These are phyloP conservation scores for Gymnocypris eckloni DNA, from an alignment of 2,797 vertebrate species.

Conservation along the genomic window DNA sequence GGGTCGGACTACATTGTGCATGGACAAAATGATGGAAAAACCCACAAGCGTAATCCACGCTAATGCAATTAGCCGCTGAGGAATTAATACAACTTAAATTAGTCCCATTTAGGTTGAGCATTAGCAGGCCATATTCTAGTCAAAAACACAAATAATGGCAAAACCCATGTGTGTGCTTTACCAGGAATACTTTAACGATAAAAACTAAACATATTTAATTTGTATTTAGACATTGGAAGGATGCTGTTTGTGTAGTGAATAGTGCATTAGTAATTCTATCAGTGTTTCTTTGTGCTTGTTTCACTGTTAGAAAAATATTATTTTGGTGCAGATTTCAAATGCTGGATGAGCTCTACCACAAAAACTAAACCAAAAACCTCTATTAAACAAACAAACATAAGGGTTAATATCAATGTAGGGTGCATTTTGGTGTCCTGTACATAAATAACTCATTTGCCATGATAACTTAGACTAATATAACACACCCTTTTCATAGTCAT, in stretches of 20 bases:
- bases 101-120: slow-evolving; percentile 46
- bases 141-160: neutral
- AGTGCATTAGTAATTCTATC: neutral
- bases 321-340: neutral
- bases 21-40: slow-evolving; percentile 61
- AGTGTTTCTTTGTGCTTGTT: neutral
- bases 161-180: slow-evolving; percentile 7
- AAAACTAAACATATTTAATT: neutral
- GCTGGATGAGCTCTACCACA: neutral
- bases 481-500: too few relatives aligned
- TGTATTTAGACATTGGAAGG: neutral
- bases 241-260: neutral
- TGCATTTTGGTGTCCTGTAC: too few relatives aligned
- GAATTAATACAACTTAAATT: slow-evolving; percentile 67
- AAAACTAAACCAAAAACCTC: neutral
- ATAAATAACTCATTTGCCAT: too few relatives aligned
- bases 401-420: too few relatives aligned
- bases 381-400: neutral
- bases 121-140: neutral
- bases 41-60: slow-evolving; percentile 52
- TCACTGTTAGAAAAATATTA: neutral
- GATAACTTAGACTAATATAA: too few relatives aligned
- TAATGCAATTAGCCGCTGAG: slow-evolving; percentile 65
- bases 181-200: neutral
- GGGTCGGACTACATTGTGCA: slow-evolving; percentile 62